Base-by-base conservation (phyloP, 2,113 vertebrate genomes). In the Neopipo cinnamomea region DNA sequence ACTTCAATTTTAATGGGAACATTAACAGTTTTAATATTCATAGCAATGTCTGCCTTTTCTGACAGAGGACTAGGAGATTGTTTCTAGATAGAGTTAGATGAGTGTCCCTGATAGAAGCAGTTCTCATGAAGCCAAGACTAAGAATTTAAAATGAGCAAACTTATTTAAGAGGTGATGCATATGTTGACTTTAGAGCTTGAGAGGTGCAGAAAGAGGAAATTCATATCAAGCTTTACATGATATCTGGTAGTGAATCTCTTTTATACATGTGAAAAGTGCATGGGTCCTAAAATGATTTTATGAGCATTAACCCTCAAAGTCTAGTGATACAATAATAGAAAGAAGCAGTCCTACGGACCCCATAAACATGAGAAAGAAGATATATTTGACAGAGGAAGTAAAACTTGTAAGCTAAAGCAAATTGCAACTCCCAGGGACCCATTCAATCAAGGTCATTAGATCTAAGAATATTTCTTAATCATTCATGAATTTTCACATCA, bases 371-470 rank as follows among this genome's bases (percentile, higher is more conserved):
- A 33, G 65, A 76, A 86, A 53, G 72, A 58, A 88, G 42, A 65
- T 27, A 28, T 33, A 55, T 14, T 35, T 88, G 31, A 92, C 55
- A 87, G 33, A 70, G 42, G 55, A 95, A 37, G 31, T 76, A 86
- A 91, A 92, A 93, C 58, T 91, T 96, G 71, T 63, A 93, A 77
- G 33, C 65, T 95, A 80, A 76, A 91, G 28, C 42, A 95, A 93
- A 88, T 87, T 85, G 8, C 16, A 47, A 23, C 47, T 97, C 70
- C 50, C 56, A 85, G 94, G 94, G 79, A 88, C 81, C 83, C n/a
- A 83, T 88, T 90, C 85, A 89, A 95, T 95, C 88, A 96, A 96
- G 85, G 80, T 96, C 78, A 91, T 70, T 81, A 82, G 42, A 70
- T 92, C 37, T 89, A 76, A 95, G 46, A 84, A 31, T 80, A 91